Evolutionary conservation across 1,140 invertebrate genomes (phyloP).

Genomic region (Bombus balteatus): DNA sequence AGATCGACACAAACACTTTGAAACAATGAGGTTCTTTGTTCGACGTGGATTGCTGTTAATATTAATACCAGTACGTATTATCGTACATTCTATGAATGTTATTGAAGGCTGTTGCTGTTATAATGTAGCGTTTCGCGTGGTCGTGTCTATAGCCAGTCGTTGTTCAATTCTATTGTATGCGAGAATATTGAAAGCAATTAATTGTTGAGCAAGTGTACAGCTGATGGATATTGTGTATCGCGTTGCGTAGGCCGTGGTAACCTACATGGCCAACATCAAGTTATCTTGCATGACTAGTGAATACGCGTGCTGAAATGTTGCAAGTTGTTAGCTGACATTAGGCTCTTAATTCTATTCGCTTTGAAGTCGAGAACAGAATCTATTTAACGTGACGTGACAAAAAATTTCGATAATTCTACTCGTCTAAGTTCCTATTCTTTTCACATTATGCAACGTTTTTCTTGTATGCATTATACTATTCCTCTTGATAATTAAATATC

Average conservation of each 20-base stretch:
- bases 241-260: conserved; percentile 7
- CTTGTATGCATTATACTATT: no score
- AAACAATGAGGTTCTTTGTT: not conserved
- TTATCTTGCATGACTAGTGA: conserved; percentile 25
- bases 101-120: no score
- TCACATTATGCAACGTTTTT: no score
- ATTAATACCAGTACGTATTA: not conserved
- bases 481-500: no score
- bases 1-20: not conserved
- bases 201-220: conserved; percentile 13
- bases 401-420: not conserved
- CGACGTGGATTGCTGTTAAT: not conserved
- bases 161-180: conserved; percentile 17
- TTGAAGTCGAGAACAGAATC: not conserved
- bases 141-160: not conserved
- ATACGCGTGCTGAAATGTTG: conserved; percentile 14
- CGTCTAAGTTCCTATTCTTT: no score
- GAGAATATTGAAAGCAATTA: conserved; percentile 31
- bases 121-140: not conserved
- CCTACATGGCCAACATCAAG: conserved; percentile 2
- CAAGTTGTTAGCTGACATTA: conserved; percentile 23
- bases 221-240: conserved; percentile 28
- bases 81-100: conserved; percentile 2
- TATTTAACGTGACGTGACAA: not conserved
- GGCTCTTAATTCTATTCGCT: not conserved